Percentiles rank a stretch among this genome's conserved stretches.
Conservation (phyloP, 2,888 invertebrate genomes). For the Trichopria drosophilae region DNA sequence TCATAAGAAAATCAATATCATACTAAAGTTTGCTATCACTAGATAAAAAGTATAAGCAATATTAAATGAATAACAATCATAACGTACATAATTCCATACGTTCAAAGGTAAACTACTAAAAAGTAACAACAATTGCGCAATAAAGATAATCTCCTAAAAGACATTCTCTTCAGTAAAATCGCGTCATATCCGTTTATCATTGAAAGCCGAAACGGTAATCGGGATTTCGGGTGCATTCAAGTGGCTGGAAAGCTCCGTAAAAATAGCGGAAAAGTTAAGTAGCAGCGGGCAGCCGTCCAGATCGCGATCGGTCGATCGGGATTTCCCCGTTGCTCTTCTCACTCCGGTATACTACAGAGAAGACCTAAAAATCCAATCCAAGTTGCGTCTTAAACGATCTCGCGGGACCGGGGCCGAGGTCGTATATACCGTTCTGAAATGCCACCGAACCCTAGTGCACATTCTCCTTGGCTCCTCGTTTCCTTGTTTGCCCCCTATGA, state of each 20-base stretch:
- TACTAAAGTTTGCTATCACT: no score
- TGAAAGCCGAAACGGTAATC: slow-evolving; percentile 28
- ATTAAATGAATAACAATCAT: no score
- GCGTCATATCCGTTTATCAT: slow-evolving; percentile 32
- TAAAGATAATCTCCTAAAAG: slow-evolving; percentile 32
- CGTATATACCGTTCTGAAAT: no score
- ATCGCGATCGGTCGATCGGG: slow-evolving; percentile 24
- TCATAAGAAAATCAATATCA: no score
- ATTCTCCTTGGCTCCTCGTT: no score
- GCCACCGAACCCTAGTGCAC: no score
- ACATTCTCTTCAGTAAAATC: slow-evolving; percentile 30
- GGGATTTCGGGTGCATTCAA: slow-evolving; percentile 17
- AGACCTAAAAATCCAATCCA: slow-evolving; percentile 41
- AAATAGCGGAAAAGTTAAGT: slow-evolving; percentile 15
- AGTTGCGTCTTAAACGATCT: slow-evolving; percentile 34
- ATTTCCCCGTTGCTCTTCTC: slow-evolving; percentile 26
- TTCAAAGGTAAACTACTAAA: no score
- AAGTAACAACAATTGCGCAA: no score
- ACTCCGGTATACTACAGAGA: slow-evolving; percentile 6
- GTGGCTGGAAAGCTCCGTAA: slow-evolving; percentile 28
- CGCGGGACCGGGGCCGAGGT: slow-evolving; percentile 22
- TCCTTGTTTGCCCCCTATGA: no score
- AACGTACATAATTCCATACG: no score
- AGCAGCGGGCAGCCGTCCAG: slow-evolving; percentile 32
- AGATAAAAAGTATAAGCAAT: no score